Conservation (phyloP, 2,113 vertebrate genomes). For the Chelonoidis abingdonii region DNA sequence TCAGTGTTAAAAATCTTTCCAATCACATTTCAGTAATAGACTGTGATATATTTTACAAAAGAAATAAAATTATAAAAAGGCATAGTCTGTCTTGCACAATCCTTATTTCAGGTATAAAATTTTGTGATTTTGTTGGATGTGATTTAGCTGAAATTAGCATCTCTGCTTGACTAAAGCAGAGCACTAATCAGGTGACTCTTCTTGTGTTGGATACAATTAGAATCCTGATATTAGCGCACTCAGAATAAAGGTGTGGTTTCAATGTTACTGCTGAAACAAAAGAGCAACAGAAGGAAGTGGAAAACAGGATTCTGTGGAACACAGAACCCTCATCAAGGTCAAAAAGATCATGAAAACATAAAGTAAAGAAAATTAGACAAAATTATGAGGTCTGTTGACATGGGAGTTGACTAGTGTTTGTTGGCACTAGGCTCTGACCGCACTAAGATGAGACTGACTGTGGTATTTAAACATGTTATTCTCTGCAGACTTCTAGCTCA, state of each 20-base stretch:
- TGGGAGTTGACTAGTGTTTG: not conserved
- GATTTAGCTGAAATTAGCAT: not conserved
- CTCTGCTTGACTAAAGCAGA: not conserved
- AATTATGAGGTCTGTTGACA: not conserved
- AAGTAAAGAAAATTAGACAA: not conserved
- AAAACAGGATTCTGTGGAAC: not conserved
- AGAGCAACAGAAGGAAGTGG: not conserved
- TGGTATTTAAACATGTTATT: not conserved
- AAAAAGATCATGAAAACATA: not conserved
- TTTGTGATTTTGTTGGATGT: not conserved
- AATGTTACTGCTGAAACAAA: not conserved
- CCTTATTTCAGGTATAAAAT: not conserved
- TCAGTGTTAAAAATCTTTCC: conserved; percentile 41
- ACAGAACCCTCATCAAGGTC: not conserved
- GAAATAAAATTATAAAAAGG: conserved; percentile 38
- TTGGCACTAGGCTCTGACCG: not conserved
- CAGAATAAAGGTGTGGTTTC: not conserved
- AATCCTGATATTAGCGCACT: not conserved
- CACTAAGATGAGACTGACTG: not conserved
- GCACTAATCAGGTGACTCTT: not conserved
- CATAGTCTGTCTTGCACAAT: not conserved
- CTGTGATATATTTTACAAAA: conserved; percentile 20
- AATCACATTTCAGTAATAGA: conserved; percentile 54
- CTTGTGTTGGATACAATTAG: not conserved
- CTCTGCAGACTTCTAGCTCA: not conserved